These are phyloP conservation scores for Hyalella azteca DNA, from an alignment of 2,888 invertebrate species.

Conservation along the genomic window DNA sequence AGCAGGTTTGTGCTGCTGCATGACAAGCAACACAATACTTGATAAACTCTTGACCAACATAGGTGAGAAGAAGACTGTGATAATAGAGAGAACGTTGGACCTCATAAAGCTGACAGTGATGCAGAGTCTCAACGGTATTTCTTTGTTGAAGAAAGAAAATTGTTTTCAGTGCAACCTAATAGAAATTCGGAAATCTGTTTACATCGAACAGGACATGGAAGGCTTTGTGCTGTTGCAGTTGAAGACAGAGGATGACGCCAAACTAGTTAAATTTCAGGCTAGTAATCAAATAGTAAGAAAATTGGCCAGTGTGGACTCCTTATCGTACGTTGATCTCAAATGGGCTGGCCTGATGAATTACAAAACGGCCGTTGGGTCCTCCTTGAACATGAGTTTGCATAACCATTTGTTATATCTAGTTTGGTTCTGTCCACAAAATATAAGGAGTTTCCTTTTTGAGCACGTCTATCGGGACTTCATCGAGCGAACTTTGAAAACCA, in stretches of 20 bases:
- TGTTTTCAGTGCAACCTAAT: neutral
- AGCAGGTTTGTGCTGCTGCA: conserved; percentile 10
- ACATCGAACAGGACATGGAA: neutral
- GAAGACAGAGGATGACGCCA: neutral
- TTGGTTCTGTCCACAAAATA: neutral
- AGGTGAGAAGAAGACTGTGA: neutral
- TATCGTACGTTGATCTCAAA: neutral
- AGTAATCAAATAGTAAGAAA: neutral
- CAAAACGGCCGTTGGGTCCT: neutral
- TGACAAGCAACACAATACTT: neutral
- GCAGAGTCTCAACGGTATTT: neutral
- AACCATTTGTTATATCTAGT: conserved; percentile 3
- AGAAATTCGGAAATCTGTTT: neutral
- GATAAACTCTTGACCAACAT: neutral
- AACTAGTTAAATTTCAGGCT: neutral
- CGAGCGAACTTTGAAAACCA: neutral
- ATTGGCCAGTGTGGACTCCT: neutral
- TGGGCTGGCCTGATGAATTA: neutral
- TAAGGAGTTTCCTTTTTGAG: neutral
- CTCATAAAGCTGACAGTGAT: conserved; percentile 13
- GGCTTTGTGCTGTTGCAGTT: neutral
- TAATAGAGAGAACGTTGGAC: neutral
- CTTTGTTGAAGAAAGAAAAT: neutral
- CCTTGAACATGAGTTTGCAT: neutral
- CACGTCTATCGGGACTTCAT: neutral